Percentiles rank a stretch among this genome's conserved stretches.
Evolutionary conservation across 2,113 vertebrate species (phyloP).

Genomic region (Panurus biarmicus): DNA sequence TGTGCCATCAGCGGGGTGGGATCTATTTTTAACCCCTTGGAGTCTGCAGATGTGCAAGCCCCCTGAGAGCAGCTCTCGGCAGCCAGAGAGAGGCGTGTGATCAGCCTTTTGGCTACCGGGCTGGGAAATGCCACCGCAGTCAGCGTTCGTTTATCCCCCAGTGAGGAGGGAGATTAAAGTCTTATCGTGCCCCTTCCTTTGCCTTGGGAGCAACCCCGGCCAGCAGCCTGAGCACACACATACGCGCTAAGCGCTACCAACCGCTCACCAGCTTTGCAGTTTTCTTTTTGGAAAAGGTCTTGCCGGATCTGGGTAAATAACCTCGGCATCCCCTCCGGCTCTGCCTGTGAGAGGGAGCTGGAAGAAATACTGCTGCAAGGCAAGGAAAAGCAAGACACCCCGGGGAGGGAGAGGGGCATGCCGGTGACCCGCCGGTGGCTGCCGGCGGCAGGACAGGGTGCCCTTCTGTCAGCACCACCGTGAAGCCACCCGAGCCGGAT

Average conservation of each 20-base stretch:
- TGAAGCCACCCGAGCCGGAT: accelerated
- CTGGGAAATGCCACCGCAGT: background rate
- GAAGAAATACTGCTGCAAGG: background rate
- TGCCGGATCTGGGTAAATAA: background rate
- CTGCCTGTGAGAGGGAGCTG: background rate
- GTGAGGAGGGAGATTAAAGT: background rate
- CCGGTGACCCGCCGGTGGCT: accelerated
- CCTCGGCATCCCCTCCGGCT: accelerated
- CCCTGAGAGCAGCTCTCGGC: background rate
- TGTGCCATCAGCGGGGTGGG: background rate
- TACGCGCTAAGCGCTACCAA: background rate
- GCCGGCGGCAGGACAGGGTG: background rate
- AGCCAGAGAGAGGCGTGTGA: background rate
- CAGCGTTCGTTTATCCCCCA: background rate
- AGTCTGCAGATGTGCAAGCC: background rate
- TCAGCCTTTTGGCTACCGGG: background rate
- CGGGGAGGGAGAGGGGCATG: accelerated
- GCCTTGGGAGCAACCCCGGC: background rate
- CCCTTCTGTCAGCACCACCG: background rate
- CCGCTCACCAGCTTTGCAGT: background rate
- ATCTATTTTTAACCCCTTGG: slow-evolving; percentile 25
- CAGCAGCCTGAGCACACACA: background rate
- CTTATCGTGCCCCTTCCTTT: background rate
- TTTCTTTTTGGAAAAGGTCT: background rate
- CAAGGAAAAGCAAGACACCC: background rate